A percentile compares a stretch with the other conserved stretches of the same genome.
Conservation (phyloP, 2,888 invertebrate genomes). For the Chrysolina oricalcia region DNA sequence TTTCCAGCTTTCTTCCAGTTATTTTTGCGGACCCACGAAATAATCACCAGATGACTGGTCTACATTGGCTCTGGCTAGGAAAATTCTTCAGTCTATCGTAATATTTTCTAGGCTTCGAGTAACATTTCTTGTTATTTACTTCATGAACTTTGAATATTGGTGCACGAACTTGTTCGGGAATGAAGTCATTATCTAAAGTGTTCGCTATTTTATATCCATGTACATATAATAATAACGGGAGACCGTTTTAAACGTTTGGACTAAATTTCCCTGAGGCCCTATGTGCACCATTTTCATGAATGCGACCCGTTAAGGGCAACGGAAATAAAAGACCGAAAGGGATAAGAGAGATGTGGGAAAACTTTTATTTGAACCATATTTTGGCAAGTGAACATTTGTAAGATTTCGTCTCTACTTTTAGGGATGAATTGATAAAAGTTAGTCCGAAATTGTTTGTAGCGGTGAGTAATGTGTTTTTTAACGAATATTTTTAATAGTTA, state of each 20-base stretch:
- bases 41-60: no score
- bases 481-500: no score
- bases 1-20: no score
- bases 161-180: neutral
- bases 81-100: neutral
- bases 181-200: slow-evolving; percentile 5
- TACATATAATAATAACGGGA: slow-evolving; percentile 12
- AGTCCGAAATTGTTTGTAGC: no score
- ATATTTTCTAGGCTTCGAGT: neutral
- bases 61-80: neutral
- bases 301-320: neutral
- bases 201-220: slow-evolving; percentile 16
- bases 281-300: slow-evolving; percentile 10
- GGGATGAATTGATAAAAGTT: no score
- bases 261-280: slow-evolving; percentile 13
- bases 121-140: neutral
- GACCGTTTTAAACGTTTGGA: slow-evolving; percentile 3
- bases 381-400: neutral
- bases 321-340: neutral
- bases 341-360: neutral
- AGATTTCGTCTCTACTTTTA: no score
- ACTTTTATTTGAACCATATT: no score
- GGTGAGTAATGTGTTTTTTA: no score
- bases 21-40: no score
- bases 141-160: slow-evolving; percentile 9